Base-by-base conservation (phyloP, 1,140 invertebrate species). In the Brachionus koreanus region DNA sequence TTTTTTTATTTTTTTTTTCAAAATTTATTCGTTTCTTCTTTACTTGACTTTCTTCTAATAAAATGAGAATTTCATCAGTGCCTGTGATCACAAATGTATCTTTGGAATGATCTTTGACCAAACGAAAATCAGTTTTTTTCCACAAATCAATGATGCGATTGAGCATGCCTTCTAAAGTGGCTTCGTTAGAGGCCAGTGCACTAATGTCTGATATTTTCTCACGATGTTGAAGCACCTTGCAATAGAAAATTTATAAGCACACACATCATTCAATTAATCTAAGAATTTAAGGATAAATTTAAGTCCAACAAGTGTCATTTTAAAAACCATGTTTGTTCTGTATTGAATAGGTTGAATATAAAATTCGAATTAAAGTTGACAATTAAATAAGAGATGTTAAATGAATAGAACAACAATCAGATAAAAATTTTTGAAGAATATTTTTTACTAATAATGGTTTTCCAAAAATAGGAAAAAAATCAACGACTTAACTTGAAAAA, bases 11-110 rank as follows among this genome's bases (percentile, higher is more conserved):
- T 37, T 13, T 57, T 9, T 19, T 3, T 5, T 57, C n/a, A 37
- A 33, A n/a, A 10, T 10, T 3, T 0, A 52, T 39, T 52, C 2
- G n/a, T 6, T 23, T 84, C 91, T 92, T 91, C 85, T 93, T 92
- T 13, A 95, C 93, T 86, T 93, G 93, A 84, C 93, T 93, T 84
- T 95, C 94, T 85, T 95, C 94, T 3, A 94, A 87, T 16, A 92
- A 90, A 0, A 91, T 89, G 87, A 94, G 93, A 72, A 95, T 89
- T 85, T 95, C 94, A 84, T 95, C 94, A 4, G 93, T 88, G 0
- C 92, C 91, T 5, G 92, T 93, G 81, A 96, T 88, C 42, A 95
- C 92, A 84, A 90, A 94, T 0, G 94, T 92, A 86, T 95, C 93
- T 69, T 93, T 87, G 83, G 85, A 85, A 23, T 83, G 75, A 83